Evolutionary conservation across 1,140 invertebrate species (phyloP).

Genomic region (Orchesella cincta): DNA sequence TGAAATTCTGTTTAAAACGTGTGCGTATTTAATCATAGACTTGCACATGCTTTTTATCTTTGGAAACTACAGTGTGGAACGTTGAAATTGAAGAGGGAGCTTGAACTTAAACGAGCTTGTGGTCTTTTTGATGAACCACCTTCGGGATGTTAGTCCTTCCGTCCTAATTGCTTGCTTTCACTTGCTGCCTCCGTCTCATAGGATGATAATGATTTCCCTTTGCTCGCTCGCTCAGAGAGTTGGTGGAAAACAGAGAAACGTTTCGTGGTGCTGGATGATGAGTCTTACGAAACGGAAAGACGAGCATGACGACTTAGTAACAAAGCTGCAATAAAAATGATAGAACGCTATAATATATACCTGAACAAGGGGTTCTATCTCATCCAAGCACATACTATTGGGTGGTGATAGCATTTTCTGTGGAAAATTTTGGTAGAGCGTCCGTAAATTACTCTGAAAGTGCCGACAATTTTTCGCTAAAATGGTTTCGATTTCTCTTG

Average conservation of each 20-base stretch:
- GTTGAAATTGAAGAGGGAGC: no score
- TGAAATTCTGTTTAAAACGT: no score
- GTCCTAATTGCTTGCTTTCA: conserved; percentile 21
- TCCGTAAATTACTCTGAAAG: conserved; percentile 18
- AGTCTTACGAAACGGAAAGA: no score
- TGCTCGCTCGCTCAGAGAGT: not conserved
- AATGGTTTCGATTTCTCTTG: conserved; percentile 25
- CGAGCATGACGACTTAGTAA: not conserved
- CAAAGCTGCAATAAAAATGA: not conserved
- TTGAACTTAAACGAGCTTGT: conserved; percentile 2
- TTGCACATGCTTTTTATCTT: no score
- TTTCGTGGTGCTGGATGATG: no score
- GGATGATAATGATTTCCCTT: not conserved
- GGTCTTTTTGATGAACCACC: conserved; percentile 18
- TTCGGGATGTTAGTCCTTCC: not conserved
- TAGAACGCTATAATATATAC: not conserved
- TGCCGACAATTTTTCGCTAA: conserved; percentile 18
- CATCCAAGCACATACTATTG: no score
- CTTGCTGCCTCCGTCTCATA: not conserved
- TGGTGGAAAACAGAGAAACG: no score
- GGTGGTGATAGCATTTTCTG: not conserved
- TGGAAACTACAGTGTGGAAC: no score
- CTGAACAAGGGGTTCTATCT: not conserved
- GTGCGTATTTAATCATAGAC: no score
- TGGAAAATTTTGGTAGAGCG: not conserved